These are phyloP conservation scores for Elachura formosa DNA, from an alignment of 2,113 vertebrate species.

Conservation along the genomic window DNA sequence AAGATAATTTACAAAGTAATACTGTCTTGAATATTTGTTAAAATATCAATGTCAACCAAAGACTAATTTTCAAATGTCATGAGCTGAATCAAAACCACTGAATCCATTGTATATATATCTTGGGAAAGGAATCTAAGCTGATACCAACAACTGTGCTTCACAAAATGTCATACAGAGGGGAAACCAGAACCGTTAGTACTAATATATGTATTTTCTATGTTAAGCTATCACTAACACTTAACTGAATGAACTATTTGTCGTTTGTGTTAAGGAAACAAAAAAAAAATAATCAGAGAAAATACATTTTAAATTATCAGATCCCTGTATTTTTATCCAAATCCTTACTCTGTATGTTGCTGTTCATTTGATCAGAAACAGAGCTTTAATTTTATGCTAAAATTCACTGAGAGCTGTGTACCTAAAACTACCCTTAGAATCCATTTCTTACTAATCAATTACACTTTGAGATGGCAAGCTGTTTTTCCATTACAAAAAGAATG, in stretches of 20 bases:
- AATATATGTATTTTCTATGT: neutral
- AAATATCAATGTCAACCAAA: neutral
- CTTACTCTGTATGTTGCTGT: neutral
- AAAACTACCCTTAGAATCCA: neutral
- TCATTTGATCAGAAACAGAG: neutral
- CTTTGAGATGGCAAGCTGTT: neutral
- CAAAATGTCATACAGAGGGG: neutral
- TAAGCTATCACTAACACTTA: neutral
- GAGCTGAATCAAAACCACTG: neutral
- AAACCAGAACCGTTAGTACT: neutral
- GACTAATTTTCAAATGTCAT: neutral
- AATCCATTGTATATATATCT: neutral
- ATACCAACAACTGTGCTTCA: neutral
- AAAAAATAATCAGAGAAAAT: neutral
- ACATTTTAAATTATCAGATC: neutral
- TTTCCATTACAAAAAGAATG: neutral
- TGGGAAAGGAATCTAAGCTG: neutral
- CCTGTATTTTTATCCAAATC: neutral
- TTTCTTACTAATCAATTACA: neutral
- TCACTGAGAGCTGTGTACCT: neutral
- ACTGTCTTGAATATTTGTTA: neutral
- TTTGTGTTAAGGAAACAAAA: neutral
- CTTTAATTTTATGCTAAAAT: neutral
- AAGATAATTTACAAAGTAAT: neutral
- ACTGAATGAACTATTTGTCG: neutral